Evolutionary conservation across 2,888 invertebrate genomes (phyloP).

Genomic region (Plutella xylostella): DNA sequence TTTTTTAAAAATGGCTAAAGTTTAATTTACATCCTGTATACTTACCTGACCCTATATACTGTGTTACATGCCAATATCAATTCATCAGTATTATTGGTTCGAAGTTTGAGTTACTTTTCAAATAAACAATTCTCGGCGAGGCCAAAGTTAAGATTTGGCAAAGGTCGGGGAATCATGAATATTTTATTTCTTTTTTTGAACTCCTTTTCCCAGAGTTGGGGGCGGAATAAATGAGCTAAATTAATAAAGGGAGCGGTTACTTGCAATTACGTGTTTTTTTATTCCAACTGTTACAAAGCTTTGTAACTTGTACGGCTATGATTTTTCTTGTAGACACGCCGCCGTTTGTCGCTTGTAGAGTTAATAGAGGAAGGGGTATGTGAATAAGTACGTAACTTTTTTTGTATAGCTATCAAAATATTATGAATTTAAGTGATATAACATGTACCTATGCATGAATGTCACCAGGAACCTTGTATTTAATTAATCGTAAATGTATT

Average conservation of each 20-base stretch:
- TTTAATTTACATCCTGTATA: too few species aligned
- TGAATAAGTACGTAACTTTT: constrained; percentile 28
- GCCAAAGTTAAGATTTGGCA: constrained; percentile 21
- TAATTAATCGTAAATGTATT: too few species aligned
- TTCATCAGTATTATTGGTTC: too few species aligned
- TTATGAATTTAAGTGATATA: too few species aligned
- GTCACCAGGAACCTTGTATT: too few species aligned
- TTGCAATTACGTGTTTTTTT: constrained; percentile 62
- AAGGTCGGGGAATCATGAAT: constrained; percentile 41
- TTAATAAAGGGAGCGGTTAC: constrained; percentile 67
- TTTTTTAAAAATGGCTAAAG: too few species aligned
- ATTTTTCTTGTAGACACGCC: constrained; percentile 60
- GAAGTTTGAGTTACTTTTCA: too few species aligned
- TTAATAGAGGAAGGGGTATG: constrained; percentile 22
- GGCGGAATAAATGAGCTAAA: constrained; percentile 60
- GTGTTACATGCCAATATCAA: too few species aligned
- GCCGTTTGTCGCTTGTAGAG: constrained; percentile 36
- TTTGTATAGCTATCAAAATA: too few species aligned
- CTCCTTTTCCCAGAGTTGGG: constrained; percentile 28
- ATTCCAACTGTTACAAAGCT: constrained; percentile 59
- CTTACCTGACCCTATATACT: too few species aligned
- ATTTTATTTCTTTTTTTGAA: constrained; percentile 51
- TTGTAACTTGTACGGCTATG: constrained; percentile 53
- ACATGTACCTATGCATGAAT: too few species aligned
- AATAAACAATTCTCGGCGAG: constrained; percentile 27